Base-by-base conservation (phyloP, 2,888 invertebrate species). In the Pollenia griseotomentosa region DNA sequence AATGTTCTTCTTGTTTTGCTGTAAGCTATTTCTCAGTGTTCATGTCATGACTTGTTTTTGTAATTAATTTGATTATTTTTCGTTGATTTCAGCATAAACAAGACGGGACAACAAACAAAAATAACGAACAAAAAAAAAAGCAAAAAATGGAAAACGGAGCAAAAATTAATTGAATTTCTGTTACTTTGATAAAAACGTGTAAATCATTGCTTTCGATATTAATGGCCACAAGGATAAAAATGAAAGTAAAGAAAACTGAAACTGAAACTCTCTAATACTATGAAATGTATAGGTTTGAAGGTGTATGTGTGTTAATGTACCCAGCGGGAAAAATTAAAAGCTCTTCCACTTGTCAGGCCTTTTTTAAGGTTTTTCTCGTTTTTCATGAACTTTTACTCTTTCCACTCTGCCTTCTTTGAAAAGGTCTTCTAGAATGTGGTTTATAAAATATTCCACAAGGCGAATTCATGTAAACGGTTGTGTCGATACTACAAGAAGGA, bases 31-130 rank as follows among this genome's bases (percentile, higher is more conserved):
- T 14, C 73, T 42, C 46, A 16, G 19, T 40, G 57, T 71, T 77
- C 57, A 57, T 83, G 77, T 83, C 83, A 80, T 80, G 83, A 65
- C 80, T 77, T 89, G 90, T 82, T 82, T 89, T 89, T 90, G 90
- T 92, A 92, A 92, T 92, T 93, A 92, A 93, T 92, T 93, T 92
- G 91, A 93, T 92, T 93, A 93, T 92, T 91, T 92, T 92, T 91
- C 91, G 93, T 92, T 92, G 93, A 93, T 92, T 93, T 91, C 90
- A 90, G 91, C 92, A 89, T 90, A 91, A 92, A 91, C 91, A 90
- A 91, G 61, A 19, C n/a, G 40, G 57, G 5, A 10, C 19, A 59
- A 16, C 55, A 6, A 61, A 44, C 51, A 10, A 1, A 2, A 42
- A 8, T 40, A 0, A 33, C 33, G 40, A 81, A 23, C 11, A 42